Base-by-base conservation (phyloP, 1,140 invertebrate species). In the Megalopta genalis region DNA sequence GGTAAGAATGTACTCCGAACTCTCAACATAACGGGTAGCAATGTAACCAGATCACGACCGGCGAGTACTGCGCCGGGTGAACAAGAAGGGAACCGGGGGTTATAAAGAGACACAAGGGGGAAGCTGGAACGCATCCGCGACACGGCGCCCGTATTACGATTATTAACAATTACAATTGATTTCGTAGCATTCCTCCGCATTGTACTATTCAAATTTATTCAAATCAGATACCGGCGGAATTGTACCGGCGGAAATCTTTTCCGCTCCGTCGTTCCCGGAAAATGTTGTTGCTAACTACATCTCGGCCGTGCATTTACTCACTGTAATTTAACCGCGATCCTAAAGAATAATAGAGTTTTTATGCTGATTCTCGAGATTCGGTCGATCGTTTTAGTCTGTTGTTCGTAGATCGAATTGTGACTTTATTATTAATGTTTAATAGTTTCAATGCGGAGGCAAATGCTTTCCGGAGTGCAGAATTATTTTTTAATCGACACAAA, bases 111-210 rank as follows among this genome's bases (percentile, higher is more conserved):
- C 49, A 57, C n/a, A n/a, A 63, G 68, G 68, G 52, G 65, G 77
- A 62, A 69, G 59, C 37, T 42, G 37, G 73, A 72, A 62, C 60
- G 70, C 49, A 86, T 81, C 67, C 85, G 76, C 79, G 81, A 83
- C 79, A 80, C 81, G 73, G 71, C 81, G 67, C 71, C 66, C 75
- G 81, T 85, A 87, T 85, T 85, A 87, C 88, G 90, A 89, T 91
- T 91, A 90, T 91, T 90, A 90, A 90, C 88, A 90, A 89, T 90
- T 88, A 88, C 88, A 88, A 90, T 89, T 87, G 87, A 89, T 90
- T 90, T 88, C 87, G 85, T 82, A 86, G 87, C 86, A 88, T 90
- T 89, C 83, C 66, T 39, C 62, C 78, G 72, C 84, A 60, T 68
- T 73, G 85, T 80, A 88, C 86, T 89, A 90, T 91, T 90, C 83